phyloP scores from a whole-genome alignment of 2,113 vertebrate genomes.

The Azemiops feae region DNA sequence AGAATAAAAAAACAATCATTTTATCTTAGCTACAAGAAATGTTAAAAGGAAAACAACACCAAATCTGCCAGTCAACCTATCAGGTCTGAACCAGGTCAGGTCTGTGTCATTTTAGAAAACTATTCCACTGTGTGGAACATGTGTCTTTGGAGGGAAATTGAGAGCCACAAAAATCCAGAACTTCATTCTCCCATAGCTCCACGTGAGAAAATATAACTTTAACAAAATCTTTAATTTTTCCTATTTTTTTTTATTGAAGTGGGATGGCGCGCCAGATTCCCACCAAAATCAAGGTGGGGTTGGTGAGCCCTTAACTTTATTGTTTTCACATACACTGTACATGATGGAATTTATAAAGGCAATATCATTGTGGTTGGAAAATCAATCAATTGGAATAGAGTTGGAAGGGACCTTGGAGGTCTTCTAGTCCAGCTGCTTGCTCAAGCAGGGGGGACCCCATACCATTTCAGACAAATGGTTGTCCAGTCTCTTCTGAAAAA shows the following conservation, averaged over 20 bases:
- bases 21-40: background rate
- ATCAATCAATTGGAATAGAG: too few relatives aligned
- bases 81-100: background rate
- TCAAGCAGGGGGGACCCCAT: too few relatives aligned
- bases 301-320: background rate
- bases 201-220: background rate
- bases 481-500: too few relatives aligned
- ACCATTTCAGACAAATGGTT: too few relatives aligned
- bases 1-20: background rate
- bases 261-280: background rate
- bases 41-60: background rate
- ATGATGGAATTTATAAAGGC: background rate
- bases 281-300: background rate
- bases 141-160: background rate
- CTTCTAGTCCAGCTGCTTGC: too few relatives aligned
- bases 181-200: background rate
- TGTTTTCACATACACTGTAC: background rate
- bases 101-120: background rate
- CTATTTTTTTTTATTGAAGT: background rate
- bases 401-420: too few relatives aligned
- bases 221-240: background rate
- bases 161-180: background rate
- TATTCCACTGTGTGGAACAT: background rate
- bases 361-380: background rate
- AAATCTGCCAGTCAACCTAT: background rate